phyloP scores from a whole-genome alignment of 30 jellyfish, hydroid and myxozoan species.

The Hydractinia echinata region DNA sequence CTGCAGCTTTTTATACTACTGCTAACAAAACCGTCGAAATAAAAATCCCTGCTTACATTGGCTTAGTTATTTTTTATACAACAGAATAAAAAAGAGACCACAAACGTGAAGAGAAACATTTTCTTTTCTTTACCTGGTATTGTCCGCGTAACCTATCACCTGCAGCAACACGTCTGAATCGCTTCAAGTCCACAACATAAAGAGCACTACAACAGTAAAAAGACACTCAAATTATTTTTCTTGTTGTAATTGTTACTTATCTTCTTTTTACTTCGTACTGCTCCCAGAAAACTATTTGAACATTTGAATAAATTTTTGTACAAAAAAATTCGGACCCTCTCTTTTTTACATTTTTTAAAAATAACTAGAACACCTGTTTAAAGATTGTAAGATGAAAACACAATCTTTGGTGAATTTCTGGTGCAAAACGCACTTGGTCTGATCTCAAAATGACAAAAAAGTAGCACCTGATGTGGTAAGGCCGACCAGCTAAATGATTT shows the following conservation, averaged over 20 bases:
- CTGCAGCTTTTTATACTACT: no score
- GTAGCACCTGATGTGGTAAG: conserved; percentile 82
- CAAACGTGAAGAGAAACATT: background rate
- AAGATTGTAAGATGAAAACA: background rate
- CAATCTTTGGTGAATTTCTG: background rate
- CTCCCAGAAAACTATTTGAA: no score
- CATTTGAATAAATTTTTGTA: no score
- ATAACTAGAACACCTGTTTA: no score
- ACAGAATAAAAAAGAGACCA: background rate
- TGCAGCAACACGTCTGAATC: conserved; percentile 83
- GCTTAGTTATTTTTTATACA: no score
- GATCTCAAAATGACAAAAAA: background rate
- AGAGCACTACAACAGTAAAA: conserved; percentile 61
- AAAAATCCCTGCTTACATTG: no score
- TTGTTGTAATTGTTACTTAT: no score
- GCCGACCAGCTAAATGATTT: conserved; percentile 80
- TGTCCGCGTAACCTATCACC: conserved; percentile 98
- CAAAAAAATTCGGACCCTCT: no score
- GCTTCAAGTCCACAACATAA: conserved; percentile 89
- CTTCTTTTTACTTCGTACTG: no score
- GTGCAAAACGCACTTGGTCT: background rate
- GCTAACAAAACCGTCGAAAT: no score
- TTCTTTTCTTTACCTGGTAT: conserved; percentile 58
- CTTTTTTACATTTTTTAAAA: no score
- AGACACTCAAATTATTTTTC: background rate